Evolutionary conservation across 2,888 invertebrate species (phyloP).

Genomic region (Drosophila fulvimacula): DNA sequence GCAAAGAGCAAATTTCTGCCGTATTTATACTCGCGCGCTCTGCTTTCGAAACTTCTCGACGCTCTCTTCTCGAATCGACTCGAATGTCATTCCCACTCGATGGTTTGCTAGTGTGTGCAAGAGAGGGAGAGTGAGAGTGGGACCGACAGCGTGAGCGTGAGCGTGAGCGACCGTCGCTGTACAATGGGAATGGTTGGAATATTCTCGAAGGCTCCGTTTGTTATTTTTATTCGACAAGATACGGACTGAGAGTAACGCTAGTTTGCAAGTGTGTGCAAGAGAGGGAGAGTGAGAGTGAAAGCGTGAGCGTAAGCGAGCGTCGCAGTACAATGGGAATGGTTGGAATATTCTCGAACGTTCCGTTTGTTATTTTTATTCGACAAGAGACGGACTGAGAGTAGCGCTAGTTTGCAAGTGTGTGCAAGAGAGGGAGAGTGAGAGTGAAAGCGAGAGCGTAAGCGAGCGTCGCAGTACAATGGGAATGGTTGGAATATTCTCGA

Average conservation of each 20-base stretch:
- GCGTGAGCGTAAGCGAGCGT: too few relatives aligned
- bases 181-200: slow-evolving; percentile 4
- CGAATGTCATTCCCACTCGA: slow-evolving; percentile 25
- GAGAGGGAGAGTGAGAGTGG: slow-evolving; percentile 7
- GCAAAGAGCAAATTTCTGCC: slow-evolving; percentile 33
- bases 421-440: too few relatives aligned
- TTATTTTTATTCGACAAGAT: neutral
- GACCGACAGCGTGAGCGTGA: slow-evolving; percentile 3
- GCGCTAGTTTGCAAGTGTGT: too few relatives aligned
- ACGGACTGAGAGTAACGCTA: neutral
- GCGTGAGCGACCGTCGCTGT: neutral
- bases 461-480: too few relatives aligned
- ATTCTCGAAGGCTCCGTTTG: slow-evolving; percentile 28
- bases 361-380: neutral
- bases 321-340: too few relatives aligned
- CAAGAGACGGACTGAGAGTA: neutral
- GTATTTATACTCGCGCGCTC: slow-evolving; percentile 63
- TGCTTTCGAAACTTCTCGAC: slow-evolving; percentile 56
- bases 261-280: too few relatives aligned
- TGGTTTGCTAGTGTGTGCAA: slow-evolving; percentile 7
- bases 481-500: too few relatives aligned
- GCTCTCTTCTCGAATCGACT: slow-evolving; percentile 43
- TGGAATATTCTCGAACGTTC: too few relatives aligned
- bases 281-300: too few relatives aligned
- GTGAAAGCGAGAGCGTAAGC: too few relatives aligned